Evolutionary conservation across 2,113 vertebrate species (phyloP).

Genomic region (Atractosteus spatula): DNA sequence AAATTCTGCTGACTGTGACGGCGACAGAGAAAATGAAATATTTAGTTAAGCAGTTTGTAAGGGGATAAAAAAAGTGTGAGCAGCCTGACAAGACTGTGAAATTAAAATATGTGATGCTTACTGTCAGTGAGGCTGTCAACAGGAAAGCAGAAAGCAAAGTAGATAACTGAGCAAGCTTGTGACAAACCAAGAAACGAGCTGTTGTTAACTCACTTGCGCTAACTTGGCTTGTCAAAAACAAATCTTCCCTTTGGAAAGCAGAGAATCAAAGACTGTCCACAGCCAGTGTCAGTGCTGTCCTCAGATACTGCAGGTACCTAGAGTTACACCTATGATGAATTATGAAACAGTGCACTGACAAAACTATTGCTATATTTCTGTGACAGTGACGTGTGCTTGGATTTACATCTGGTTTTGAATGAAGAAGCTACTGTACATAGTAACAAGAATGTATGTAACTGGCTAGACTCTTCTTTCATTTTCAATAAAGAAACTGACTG

Average conservation of each 20-base stretch:
- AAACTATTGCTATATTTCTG: no score
- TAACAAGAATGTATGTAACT: no score
- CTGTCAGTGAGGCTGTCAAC: background rate
- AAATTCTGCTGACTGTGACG: slow-evolving; percentile 22
- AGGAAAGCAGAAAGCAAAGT: background rate
- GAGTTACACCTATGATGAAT: no score
- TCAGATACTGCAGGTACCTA: no score
- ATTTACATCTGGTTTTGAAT: no score
- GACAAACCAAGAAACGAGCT: slow-evolving; percentile 1
- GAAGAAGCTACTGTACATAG: no score
- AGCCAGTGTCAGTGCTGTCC: no score
- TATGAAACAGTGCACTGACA: no score
- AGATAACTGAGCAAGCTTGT: background rate
- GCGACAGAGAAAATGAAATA: slow-evolving; percentile 21
- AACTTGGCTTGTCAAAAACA: slow-evolving; percentile 3
- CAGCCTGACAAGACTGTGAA: slow-evolving; percentile 10
- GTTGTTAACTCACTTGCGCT: background rate
- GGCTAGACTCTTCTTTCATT: no score
- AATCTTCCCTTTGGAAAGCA: background rate
- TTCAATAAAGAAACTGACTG: no score
- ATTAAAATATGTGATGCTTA: slow-evolving; percentile 11
- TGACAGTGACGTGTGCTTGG: no score
- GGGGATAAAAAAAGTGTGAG: background rate
- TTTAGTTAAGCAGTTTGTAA: slow-evolving; percentile 15
- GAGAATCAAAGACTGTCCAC: background rate